Conservation (phyloP, 2,888 invertebrate genomes). For the Spicauda simplicius region DNA sequence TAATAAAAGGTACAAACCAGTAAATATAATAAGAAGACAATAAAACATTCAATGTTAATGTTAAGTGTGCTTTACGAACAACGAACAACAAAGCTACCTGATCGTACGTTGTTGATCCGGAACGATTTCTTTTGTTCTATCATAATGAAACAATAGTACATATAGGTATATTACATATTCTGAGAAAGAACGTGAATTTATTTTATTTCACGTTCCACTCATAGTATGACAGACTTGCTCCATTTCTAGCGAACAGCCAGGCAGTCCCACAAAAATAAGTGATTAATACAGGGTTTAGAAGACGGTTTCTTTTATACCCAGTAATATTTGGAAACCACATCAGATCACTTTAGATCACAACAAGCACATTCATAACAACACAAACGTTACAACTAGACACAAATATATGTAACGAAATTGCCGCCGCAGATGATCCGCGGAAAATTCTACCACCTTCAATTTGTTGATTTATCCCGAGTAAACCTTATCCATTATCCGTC, state of each 20-base stretch:
- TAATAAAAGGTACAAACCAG: not conserved
- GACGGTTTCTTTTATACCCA: too few species aligned
- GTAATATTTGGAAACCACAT: too few species aligned
- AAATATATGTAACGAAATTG: not conserved
- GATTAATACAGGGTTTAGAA: too few species aligned
- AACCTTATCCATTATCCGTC: slow-evolving; percentile 32
- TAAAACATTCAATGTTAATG: slow-evolving; percentile 2
- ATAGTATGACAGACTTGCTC: not conserved
- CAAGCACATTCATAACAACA: too few species aligned
- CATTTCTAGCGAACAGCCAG: not conserved
- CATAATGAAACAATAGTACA: too few species aligned
- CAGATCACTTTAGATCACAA: too few species aligned
- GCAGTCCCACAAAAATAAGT: too few species aligned
- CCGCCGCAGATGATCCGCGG: not conserved
- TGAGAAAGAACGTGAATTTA: not conserved
- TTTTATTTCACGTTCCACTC: not conserved
- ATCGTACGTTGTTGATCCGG: not conserved
- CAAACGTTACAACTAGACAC: too few species aligned
- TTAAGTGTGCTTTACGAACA: not conserved
- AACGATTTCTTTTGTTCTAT: not conserved
- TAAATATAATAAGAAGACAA: not conserved
- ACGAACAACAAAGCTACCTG: not conserved
- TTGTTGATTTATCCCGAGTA: slow-evolving; percentile 27
- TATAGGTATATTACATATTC: too few species aligned
- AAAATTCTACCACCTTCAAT: not conserved